Conservation (phyloP, 2,888 invertebrate genomes). For the Deilephila porcellus region DNA sequence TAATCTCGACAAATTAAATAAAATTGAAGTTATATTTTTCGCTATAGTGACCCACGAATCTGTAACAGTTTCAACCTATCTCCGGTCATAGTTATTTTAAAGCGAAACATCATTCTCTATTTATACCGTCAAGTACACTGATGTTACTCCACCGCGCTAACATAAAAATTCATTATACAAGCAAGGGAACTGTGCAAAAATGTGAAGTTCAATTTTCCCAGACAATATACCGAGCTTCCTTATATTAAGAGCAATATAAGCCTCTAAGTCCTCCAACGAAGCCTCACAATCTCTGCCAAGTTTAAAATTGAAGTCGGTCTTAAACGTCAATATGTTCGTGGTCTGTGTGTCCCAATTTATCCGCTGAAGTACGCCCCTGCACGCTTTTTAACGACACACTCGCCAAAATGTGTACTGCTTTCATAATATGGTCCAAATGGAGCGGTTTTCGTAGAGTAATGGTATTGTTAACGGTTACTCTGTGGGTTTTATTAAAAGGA, state of each 20-base stretch:
- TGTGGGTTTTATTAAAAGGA: too few relatives aligned
- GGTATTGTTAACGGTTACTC: too few relatives aligned
- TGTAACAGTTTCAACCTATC: too few relatives aligned
- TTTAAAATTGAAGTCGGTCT: constrained; percentile 6
- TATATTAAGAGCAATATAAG: neutral
- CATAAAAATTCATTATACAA: neutral
- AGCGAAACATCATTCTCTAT: too few relatives aligned
- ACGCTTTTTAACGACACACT: neutral
- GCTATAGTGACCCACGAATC: too few relatives aligned
- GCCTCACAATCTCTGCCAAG: neutral
- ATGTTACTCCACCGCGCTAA: neutral
- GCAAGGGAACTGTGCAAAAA: neutral
- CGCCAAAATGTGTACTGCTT: neutral
- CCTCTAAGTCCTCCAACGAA: neutral
- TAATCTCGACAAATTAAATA: too few relatives aligned
- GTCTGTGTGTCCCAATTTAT: neutral
- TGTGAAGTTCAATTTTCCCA: neutral
- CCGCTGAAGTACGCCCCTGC: neutral
- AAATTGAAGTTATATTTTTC: too few relatives aligned
- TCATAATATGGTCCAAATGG: too few relatives aligned
- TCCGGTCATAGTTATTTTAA: too few relatives aligned
- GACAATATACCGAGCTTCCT: constrained; percentile 2
- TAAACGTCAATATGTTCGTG: neutral
- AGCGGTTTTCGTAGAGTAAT: too few relatives aligned
- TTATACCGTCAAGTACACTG: neutral